These are phyloP conservation scores for Stegodyphus mimosarum DNA, from an alignment of 1,140 invertebrate species.

Conservation along the genomic window DNA sequence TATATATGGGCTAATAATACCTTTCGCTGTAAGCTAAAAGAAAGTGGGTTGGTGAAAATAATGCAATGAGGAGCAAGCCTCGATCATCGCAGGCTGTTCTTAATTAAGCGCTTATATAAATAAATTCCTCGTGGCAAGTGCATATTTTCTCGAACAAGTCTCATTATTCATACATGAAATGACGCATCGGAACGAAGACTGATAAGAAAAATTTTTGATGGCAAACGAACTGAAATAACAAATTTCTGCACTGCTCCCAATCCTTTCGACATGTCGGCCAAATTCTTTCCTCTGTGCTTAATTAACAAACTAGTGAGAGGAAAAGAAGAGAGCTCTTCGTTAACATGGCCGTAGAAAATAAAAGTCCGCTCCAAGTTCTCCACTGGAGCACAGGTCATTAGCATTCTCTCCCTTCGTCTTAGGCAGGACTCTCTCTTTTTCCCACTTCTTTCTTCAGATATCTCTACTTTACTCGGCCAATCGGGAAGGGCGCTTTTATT, in stretches of 20 bases:
- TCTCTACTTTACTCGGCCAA: constrained; percentile 29
- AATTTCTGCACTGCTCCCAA: constrained; percentile 47
- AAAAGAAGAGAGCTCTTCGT: constrained; percentile 45
- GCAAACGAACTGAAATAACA: constrained; percentile 61
- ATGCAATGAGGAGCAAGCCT: not conserved
- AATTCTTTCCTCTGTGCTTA: constrained; percentile 58
- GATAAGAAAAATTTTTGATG: constrained; percentile 61
- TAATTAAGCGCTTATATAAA: constrained; percentile 56
- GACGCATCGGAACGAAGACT: constrained; percentile 25
- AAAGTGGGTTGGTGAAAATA: not conserved
- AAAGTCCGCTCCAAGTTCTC: constrained; percentile 36
- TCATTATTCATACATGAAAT: constrained; percentile 58
- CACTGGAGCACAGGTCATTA: constrained; percentile 43
- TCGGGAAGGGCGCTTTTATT: constrained; percentile 42
- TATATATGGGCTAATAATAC: too few relatives aligned
- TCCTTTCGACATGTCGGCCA: constrained; percentile 55
- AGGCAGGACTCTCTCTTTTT: constrained; percentile 25
- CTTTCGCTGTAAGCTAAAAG: not conserved
- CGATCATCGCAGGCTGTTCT: not conserved
- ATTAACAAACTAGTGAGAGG: constrained; percentile 55
- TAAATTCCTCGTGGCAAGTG: constrained; percentile 52
- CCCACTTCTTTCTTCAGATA: constrained; percentile 13
- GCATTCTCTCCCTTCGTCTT: constrained; percentile 39
- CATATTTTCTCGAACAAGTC: constrained; percentile 50
- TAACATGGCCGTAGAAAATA: constrained; percentile 58